Base-by-base conservation (phyloP, 1,140 invertebrate genomes). In the Choristoneura fumiferana region DNA sequence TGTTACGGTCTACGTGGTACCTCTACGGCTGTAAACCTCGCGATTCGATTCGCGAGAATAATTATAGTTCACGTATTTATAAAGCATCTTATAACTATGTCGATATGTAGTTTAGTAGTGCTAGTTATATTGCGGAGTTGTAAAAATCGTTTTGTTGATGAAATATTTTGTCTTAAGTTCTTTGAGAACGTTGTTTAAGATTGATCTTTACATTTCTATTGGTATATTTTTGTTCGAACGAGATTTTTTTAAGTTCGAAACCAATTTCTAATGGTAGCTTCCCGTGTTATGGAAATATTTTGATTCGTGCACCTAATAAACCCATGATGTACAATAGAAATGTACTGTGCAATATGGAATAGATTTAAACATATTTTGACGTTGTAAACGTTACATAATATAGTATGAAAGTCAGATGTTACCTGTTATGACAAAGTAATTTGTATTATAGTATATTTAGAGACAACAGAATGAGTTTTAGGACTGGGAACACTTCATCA, bases 341-440 rank as follows among this genome's bases (percentile, higher is more conserved):
- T 78, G 76, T 79, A 78, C 76, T 73, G 86, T 86, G 86, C 84
- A 85, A 86, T 87, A 87, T 78, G 84, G 78, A 84, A 82, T 83
- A 85, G 73, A 76, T 72, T 75, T 82, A 78, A 75, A 73, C 64
- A 81, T 71, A 79, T 79, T 83, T 84, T 82, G 78, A 81, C 84
- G 83, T 89, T 89, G 83, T 89, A 82, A 89, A 89, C 83, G 86
- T 89, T 86, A 77, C 87, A 80, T 89, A 87, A 84, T 83, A 87
- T 87, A 87, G 78, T 81, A 76, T 82, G 78, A 76, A 88, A 89
- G 84, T 89, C 84, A 87, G 78, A 89, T 89, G 86, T 89, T 89
- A 89, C 86, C 86, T 89, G 86, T 89, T 89, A 86, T 89, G 82
- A 84, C 80, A 84, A 89, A 87, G 74, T 84, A 86, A 84, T 79